Evolutionary conservation across 2,113 vertebrate species (phyloP).

Genomic region (Zootoca vivipara): DNA sequence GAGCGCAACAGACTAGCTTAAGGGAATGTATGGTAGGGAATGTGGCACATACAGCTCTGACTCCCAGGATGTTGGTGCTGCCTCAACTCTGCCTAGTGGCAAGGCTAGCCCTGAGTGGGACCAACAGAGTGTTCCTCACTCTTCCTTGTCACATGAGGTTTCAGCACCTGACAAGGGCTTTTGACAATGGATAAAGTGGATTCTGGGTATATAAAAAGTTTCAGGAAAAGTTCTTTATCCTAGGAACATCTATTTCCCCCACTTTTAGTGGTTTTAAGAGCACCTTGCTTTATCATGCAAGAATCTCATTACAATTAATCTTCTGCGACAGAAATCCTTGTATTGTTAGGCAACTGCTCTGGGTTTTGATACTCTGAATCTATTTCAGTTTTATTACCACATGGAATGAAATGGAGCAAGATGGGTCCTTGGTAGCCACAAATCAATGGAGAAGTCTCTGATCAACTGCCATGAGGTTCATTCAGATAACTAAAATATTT

Average conservation of each 20-base stretch:
- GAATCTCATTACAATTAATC: constrained; percentile 20
- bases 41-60: too few relatives aligned
- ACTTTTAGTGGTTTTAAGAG: background rate
- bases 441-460: constrained; percentile 51
- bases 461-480: constrained; percentile 43
- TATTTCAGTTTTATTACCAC: constrained; percentile 35
- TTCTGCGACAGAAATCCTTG: constrained; percentile 21
- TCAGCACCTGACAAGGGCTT: background rate
- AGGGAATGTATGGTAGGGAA: too few relatives aligned
- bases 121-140: too few relatives aligned
- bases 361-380: constrained; percentile 35
- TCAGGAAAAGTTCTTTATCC: constrained; percentile 4
- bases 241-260: background rate
- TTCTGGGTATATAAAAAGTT: background rate
- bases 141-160: too few relatives aligned
- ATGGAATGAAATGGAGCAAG: constrained; percentile 41
- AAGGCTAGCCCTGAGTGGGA: too few relatives aligned
- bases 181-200: background rate
- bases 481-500: constrained; percentile 55
- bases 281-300: background rate
- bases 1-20: too few relatives aligned
- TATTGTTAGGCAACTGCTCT: constrained; percentile 30
- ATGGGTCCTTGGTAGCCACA: constrained; percentile 43
- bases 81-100: too few relatives aligned
- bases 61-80: too few relatives aligned